Evolutionary conservation across 2,113 vertebrate genomes (phyloP).

Genomic region (Spea multiplicata): DNA sequence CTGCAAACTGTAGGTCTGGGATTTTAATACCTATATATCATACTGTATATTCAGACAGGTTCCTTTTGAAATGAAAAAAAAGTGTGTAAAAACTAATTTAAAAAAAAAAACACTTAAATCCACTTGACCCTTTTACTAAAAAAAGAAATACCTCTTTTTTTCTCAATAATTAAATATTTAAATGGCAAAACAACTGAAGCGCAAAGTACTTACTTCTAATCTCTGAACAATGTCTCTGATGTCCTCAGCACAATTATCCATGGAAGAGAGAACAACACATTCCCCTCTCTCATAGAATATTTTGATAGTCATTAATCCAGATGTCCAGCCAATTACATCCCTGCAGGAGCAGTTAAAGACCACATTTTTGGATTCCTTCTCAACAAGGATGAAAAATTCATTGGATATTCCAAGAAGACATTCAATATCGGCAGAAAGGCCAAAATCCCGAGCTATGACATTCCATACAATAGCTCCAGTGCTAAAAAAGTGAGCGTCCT

Average conservation of each 20-base stretch:
- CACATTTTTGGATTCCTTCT: conserved; percentile 91
- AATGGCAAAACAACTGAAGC: not conserved
- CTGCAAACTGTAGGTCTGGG: no score
- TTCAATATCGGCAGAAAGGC: conserved; percentile 83
- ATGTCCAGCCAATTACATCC: conserved; percentile 97
- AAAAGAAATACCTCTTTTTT: not conserved
- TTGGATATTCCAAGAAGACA: conserved; percentile 93
- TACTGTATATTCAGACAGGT: no score
- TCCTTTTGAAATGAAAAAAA: no score
- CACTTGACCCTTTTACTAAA: no score
- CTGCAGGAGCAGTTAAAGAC: conserved; percentile 97
- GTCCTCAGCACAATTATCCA: conserved; percentile 83
- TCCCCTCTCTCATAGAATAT: conserved; percentile 96
- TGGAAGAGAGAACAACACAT: conserved; percentile 85
- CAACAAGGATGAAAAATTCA: conserved; percentile 92
- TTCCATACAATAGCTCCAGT: conserved; percentile 90
- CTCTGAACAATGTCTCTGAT: conserved; percentile 89
- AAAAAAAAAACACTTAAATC: no score
- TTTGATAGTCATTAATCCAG: conserved; percentile 87
- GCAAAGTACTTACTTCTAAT: conserved; percentile 77
- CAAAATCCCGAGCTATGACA: conserved; percentile 85
- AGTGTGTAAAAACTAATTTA: no score
- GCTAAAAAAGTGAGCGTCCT: conserved; percentile 86
- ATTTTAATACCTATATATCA: no score
- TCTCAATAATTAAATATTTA: not conserved